Evolutionary conservation across 2,797 vertebrate species (phyloP).

Genomic region (Nasua narica): DNA sequence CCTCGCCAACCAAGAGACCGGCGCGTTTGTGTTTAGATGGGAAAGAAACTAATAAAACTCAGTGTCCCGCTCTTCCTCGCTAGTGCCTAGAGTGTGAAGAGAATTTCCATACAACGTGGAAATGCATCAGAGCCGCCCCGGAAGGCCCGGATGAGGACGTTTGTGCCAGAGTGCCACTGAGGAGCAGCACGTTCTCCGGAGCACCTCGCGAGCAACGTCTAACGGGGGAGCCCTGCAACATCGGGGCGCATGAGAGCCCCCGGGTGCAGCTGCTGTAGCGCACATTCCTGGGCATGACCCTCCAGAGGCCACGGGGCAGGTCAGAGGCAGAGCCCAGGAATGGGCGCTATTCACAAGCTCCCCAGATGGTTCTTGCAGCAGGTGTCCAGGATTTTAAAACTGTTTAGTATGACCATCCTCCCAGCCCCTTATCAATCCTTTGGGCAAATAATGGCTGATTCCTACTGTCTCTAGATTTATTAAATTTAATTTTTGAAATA

Average conservation of each 20-base stretch:
- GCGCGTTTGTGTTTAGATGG: background rate
- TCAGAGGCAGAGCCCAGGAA: background rate
- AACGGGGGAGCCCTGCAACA: background rate
- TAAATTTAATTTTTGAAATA: background rate
- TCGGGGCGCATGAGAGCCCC: too few species aligned
- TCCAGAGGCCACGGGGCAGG: background rate
- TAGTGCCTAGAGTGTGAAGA: background rate
- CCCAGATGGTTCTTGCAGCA: background rate
- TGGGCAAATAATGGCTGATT: background rate
- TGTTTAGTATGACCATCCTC: background rate
- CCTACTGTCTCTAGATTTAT: background rate
- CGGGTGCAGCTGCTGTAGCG: background rate
- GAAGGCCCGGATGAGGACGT: background rate
- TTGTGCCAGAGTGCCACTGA: too few species aligned
- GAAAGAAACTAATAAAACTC: background rate
- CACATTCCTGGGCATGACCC: background rate
- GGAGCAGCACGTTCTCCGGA: background rate
- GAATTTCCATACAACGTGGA: background rate
- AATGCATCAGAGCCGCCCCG: background rate
- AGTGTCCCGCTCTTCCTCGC: background rate
- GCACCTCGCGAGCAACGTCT: background rate
- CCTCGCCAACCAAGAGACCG: background rate
- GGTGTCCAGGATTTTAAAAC: background rate
- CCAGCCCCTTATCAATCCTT: background rate
- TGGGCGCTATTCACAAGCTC: rapidly evolving